Conservation (phyloP, 2,113 vertebrate genomes). For the Sorex araneus region DNA sequence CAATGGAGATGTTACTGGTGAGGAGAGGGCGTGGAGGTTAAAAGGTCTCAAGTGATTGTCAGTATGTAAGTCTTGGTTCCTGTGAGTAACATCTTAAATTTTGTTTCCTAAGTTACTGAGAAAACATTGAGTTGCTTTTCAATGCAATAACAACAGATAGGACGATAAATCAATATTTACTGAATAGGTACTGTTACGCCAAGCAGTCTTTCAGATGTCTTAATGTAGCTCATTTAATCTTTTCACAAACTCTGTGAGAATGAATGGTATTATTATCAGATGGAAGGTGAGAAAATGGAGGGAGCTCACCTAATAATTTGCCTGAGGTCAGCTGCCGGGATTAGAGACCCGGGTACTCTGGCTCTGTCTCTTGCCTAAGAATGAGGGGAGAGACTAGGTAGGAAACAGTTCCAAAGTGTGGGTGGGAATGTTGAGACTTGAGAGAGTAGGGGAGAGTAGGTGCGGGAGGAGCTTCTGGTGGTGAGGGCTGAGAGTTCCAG, state of each 20-base stretch:
- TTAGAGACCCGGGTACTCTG: not conserved
- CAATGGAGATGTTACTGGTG: no score
- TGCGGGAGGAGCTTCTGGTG: not conserved
- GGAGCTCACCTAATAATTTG: not conserved
- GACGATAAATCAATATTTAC: not conserved
- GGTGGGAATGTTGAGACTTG: not conserved
- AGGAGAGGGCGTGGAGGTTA: no score
- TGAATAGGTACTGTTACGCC: not conserved
- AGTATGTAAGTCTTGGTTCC: not conserved
- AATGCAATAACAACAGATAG: not conserved
- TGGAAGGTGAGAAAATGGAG: not conserved
- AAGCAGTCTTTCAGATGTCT: constrained; percentile 36
- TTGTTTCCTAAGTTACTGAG: not conserved
- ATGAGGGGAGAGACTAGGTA: not conserved
- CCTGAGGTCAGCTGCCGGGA: not conserved
- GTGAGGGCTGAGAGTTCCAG: not conserved
- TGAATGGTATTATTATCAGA: not conserved
- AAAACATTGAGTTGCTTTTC: constrained; percentile 1
- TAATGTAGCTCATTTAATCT: not conserved
- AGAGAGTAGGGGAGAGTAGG: not conserved
- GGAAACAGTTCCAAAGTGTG: not conserved
- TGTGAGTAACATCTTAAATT: not conserved
- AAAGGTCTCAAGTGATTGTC: constrained; percentile 3
- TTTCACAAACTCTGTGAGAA: constrained; percentile 17
- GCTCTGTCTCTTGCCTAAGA: not conserved